Conservation (phyloP, 2,888 invertebrate species). For the Deladenus siricidicola region DNA sequence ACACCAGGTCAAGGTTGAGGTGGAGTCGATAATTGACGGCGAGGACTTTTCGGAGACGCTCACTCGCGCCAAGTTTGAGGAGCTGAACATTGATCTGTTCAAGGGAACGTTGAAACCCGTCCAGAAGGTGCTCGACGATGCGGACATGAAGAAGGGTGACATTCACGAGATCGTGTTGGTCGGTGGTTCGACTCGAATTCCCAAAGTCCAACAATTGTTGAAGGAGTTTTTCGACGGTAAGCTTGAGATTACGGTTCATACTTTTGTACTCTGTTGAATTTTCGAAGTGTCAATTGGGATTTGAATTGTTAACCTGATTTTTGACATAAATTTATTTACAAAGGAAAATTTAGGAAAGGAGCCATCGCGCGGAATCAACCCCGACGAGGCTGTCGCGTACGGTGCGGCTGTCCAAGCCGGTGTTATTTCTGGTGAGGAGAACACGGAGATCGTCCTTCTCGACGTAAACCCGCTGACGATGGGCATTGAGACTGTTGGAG, state of each 20-base stretch:
- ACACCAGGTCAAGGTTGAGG: slow-evolving; percentile 77
- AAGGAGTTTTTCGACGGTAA: slow-evolving; percentile 82
- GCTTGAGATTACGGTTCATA: too few species aligned
- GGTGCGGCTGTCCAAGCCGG: slow-evolving; percentile 92
- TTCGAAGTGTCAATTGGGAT: too few species aligned
- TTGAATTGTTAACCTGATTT: background rate
- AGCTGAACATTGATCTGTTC: slow-evolving; percentile 57
- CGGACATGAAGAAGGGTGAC: slow-evolving; percentile 96
- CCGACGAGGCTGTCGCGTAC: slow-evolving; percentile 93
- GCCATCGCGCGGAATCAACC: slow-evolving; percentile 79
- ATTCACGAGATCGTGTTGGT: slow-evolving; percentile 97
- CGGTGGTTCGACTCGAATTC: slow-evolving; percentile 97
- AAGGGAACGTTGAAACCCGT: slow-evolving; percentile 88
- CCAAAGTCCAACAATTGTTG: slow-evolving; percentile 71
- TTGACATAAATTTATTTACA: background rate
- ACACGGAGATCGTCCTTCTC: slow-evolving; percentile 54
- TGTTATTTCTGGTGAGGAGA: slow-evolving; percentile 87
- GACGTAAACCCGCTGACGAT: slow-evolving; percentile 97
- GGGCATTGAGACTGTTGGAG: slow-evolving; percentile 99
- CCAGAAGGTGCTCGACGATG: slow-evolving; percentile 82
- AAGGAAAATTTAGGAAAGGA: too few species aligned
- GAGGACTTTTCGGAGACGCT: slow-evolving; percentile 96
- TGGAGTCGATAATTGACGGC: slow-evolving; percentile 94
- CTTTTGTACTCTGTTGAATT: too few species aligned
- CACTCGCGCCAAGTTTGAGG: slow-evolving; percentile 83